A percentile compares a stretch with the other conserved stretches of the same genome.
These are phyloP conservation scores for Cryptus armator DNA, from an alignment of 2,888 invertebrate genomes.

Conservation along the genomic window DNA sequence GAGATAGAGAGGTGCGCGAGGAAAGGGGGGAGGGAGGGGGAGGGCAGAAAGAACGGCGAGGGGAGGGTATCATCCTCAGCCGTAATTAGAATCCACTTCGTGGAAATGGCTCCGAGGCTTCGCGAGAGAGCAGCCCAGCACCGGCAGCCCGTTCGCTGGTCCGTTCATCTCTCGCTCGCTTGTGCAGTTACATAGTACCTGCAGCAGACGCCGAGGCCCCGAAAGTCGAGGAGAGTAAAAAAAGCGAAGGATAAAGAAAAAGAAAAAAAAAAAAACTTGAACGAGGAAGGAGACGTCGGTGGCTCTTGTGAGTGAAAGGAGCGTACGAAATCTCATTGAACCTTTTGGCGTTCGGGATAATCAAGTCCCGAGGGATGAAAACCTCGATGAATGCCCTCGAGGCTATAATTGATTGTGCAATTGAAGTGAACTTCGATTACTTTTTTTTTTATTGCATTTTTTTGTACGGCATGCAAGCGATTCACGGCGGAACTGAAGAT, in stretches of 20 bases:
- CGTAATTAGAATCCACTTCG: constrained; percentile 80
- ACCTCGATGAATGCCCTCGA: constrained; percentile 25
- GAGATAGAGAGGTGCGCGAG: constrained; percentile 45
- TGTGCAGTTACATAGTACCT: constrained; percentile 52
- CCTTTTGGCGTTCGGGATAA: constrained; percentile 41
- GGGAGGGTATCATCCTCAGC: constrained; percentile 70
- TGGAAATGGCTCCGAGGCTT: constrained; percentile 75
- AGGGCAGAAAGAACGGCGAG: constrained; percentile 38
- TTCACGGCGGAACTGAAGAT: neutral
- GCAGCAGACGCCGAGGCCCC: constrained; percentile 47
- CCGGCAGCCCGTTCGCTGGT: constrained; percentile 40
- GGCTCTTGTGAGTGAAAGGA: constrained; percentile 45
- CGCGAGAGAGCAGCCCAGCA: constrained; percentile 40
- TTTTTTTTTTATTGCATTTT: constrained; percentile 10
- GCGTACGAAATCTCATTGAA: constrained; percentile 59
- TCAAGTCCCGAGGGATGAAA: constrained; percentile 46
- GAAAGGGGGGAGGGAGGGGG: constrained; percentile 32
- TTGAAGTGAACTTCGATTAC: constrained; percentile 32
- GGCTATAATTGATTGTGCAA: constrained; percentile 50
- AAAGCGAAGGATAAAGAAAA: constrained; percentile 2
- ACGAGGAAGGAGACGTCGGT: constrained; percentile 39
- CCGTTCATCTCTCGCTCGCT: constrained; percentile 53
- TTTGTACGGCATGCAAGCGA: neutral
- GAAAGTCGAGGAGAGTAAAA: constrained; percentile 50
- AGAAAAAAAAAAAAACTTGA: constrained; percentile 13